Evolutionary conservation across 2,888 invertebrate genomes (phyloP), one percentile per base, ranked within the genome.

Genomic region (Thumatha senex): DNA sequence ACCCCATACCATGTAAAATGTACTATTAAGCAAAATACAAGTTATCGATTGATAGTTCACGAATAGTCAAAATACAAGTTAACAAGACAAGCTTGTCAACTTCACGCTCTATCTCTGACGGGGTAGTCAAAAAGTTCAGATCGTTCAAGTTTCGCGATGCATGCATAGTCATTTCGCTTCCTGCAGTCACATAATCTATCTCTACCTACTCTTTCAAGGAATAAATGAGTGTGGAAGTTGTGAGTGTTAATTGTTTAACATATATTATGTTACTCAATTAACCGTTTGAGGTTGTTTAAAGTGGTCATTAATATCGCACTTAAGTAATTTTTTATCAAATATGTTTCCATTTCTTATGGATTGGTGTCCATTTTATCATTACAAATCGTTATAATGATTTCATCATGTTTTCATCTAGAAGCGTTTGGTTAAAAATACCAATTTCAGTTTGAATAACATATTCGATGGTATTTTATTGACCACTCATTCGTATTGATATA

Each of bases 281-380:
- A 18, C 56, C 56, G n/a, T 31, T 38, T 40, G 43, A 49, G 56
- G 15, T 31, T 30, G 41, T 54, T 57, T 65, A 49, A 53, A 64
- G 56, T 65, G 46, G 36, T 44, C 44, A 55, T 64, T 61, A 68
- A 31, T 34, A 57, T 57, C 53, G 31, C 24, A 30, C n/a, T 9
- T 34, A 44, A 36, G 2, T 14, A 49, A 48, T 61, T 45, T 51
- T 43, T 61, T 51, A 42, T 55, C 24, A 13, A 24, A 24, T 14
- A 44, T 39, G 18, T 34, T n/a, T n/a, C 29, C 35, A 40, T 49
- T 41, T 40, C 12, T 31, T 34, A 11, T 38, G 51, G 11, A 46
- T 24, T 12, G 9, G 12, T 10, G 2, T 24, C 4, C 7, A 30
- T 40, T 40, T 40, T 29, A 30, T 18, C 42, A 12, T 54, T 30